Base-by-base conservation (phyloP, 2,113 vertebrate species). In the pig (Sus scrofa) region DNA sequence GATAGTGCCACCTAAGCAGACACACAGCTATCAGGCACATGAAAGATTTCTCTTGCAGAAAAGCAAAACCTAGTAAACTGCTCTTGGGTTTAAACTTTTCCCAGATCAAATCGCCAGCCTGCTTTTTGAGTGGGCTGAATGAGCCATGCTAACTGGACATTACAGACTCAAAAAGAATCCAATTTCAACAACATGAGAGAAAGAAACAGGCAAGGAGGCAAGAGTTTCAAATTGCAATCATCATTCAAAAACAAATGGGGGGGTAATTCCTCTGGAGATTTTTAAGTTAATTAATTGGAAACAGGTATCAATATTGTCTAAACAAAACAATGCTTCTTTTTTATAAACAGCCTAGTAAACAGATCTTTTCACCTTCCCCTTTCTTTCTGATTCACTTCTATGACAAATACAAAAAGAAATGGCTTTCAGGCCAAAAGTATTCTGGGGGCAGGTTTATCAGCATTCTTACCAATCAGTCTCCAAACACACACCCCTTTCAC, bases 391-490 rank as follows among this genome's bases (percentile, higher is more conserved):
- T 89, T 97, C 78, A 94, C 24, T 91, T 93, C 78, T 71, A 37
- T 13, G 54, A 93, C 2, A 6, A 96, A 95, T 34, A 91, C 82
- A 89, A 92, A 95, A 97, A 95, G 58, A 95, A 96, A 97, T 94
- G 87, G 75, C 94, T 96, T 96, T 91, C 50, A 52, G 78, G 81
- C 75, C 86, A 71, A 77, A 96, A 95, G 79, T 71, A 70, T 94
- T 96, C 91, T 93, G 75, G 96, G 88, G 95, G 96, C 97, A 97
- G 97, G 97, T 98, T 98, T 93, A 97, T 97, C 97, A 94, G 93
- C 98, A 97, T 98, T 98, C 97, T 98, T 98, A 95, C 86, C 94
- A 78, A 93, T 82, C 93, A 77, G 95, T 95, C 93, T 96, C 89
- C 89, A 97, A 95, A 96, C 92, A 97, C 91, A 94, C 82, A 90